These are phyloP conservation scores for Gnathonemus echidnorhynchus DNA, from an alignment of 2,113 vertebrate genomes.

Conservation along the genomic window DNA sequence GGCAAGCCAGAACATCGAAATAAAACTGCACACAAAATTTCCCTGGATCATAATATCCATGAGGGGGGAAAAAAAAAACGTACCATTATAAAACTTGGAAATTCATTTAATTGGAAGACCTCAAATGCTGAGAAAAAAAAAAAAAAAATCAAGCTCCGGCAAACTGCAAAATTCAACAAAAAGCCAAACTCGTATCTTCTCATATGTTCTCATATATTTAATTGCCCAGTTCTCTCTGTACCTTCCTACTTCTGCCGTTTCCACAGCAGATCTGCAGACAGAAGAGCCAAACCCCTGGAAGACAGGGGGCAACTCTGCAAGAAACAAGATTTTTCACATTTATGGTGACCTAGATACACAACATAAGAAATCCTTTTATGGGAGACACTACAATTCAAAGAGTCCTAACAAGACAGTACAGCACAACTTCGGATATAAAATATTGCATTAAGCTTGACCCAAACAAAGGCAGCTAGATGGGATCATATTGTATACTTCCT, in stretches of 20 bases:
- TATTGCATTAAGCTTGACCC: background rate
- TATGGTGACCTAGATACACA: background rate
- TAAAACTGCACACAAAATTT: background rate
- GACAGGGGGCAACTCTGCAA: background rate
- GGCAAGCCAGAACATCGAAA: background rate
- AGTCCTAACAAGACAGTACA: background rate
- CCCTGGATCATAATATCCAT: background rate
- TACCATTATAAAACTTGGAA: background rate
- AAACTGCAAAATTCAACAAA: background rate
- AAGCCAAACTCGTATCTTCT: background rate
- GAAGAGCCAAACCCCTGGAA: background rate
- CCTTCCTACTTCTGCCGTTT: background rate
- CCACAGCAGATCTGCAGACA: background rate
- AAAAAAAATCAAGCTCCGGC: background rate
- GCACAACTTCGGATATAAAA: background rate
- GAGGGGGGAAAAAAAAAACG: background rate
- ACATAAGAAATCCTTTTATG: background rate
- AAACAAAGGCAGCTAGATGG: background rate
- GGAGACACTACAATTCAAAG: background rate
- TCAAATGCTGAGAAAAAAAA: background rate
- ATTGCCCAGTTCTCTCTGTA: background rate
- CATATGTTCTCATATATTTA: background rate
- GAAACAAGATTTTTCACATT: background rate
- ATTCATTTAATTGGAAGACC: background rate
- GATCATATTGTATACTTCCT: background rate